Evolutionary conservation across 2,888 invertebrate species (phyloP).

Genomic region (Ommatoiulus sabulosus): DNA sequence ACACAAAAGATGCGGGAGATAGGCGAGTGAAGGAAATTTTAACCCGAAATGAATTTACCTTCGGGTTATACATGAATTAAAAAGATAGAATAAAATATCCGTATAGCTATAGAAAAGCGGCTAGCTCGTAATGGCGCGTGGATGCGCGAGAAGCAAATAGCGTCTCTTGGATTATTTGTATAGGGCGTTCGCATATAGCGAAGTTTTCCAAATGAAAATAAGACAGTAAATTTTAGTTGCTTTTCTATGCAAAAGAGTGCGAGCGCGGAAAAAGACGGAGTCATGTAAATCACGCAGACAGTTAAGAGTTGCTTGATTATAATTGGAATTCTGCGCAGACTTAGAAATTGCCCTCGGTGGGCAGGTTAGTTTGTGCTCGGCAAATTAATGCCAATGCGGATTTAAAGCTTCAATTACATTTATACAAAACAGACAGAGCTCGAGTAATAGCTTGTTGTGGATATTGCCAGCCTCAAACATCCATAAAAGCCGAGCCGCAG

Average conservation of each 20-base stretch:
- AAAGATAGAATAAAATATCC: constrained; percentile 1
- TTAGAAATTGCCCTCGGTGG: constrained; percentile 56
- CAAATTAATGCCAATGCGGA: constrained; percentile 58
- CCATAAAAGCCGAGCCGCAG: background rate
- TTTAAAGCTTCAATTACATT: constrained; percentile 58
- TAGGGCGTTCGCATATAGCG: background rate
- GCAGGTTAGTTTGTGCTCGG: constrained; percentile 55
- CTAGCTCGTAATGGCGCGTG: background rate
- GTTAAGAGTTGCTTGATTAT: constrained; percentile 54
- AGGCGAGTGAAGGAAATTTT: background rate
- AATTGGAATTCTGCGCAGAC: constrained; percentile 55
- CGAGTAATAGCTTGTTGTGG: constrained; percentile 51
- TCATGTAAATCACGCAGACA: constrained; percentile 55
- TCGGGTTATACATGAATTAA: constrained; percentile 9
- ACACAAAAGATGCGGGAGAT: constrained; percentile 45
- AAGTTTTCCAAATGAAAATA: background rate
- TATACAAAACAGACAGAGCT: constrained; percentile 54
- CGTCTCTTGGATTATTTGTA: background rate
- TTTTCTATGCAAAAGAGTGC: constrained; percentile 42
- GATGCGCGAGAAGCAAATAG: no score
- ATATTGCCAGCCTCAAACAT: constrained; percentile 34
- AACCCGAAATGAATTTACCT: constrained; percentile 19
- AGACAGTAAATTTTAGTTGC: constrained; percentile 19
- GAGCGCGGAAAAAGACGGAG: constrained; percentile 43
- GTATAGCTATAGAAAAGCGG: background rate